These are phyloP conservation scores for Fukomys damarensis DNA, from an alignment of 2,113 vertebrate genomes.

Conservation along the genomic window DNA sequence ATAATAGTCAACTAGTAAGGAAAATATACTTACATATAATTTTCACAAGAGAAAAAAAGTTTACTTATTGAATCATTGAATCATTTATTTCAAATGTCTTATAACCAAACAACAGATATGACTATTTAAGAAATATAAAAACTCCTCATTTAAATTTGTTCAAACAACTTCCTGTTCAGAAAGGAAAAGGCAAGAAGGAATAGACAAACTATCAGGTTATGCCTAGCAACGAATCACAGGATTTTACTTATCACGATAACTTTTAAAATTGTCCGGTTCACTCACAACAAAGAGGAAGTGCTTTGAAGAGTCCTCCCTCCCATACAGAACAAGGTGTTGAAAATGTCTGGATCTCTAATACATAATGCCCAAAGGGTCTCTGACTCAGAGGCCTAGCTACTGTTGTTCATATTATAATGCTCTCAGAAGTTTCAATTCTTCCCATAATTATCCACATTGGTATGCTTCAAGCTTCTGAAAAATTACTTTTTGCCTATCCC, in stretches of 20 bases:
- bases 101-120: background rate
- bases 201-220: background rate
- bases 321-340: background rate
- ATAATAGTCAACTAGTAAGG: background rate
- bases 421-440: background rate
- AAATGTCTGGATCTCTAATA: background rate
- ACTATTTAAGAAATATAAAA: background rate
- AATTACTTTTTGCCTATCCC: background rate
- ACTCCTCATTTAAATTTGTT: background rate
- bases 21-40: background rate
- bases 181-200: background rate
- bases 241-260: background rate
- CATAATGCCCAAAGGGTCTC: background rate
- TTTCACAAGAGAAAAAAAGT: background rate
- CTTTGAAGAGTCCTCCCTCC: background rate
- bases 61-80: background rate
- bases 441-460: background rate
- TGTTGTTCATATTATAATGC: background rate
- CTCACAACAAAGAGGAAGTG: background rate
- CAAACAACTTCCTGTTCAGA: background rate
- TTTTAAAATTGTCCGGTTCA: background rate
- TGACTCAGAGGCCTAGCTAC: background rate
- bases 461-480: background rate
- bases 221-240: background rate
- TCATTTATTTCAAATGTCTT: background rate